Evolutionary conservation across 1,140 invertebrate genomes (phyloP).

Genomic region (Trigoniulus corallinus): DNA sequence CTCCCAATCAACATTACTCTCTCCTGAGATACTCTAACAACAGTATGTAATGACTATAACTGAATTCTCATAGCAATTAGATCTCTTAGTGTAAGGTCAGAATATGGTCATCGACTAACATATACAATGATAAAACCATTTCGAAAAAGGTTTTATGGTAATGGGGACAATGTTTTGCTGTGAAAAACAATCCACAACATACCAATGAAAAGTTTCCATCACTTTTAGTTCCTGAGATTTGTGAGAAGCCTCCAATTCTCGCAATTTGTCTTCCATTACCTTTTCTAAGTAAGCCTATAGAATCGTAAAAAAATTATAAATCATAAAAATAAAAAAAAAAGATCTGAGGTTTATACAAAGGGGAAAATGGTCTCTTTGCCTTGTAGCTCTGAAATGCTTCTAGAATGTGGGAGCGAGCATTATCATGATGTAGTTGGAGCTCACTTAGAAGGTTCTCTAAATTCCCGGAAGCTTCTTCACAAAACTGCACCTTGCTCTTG

Average conservation of each 20-base stretch:
- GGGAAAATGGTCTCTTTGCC: background rate
- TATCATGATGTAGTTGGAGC: conserved; percentile 64
- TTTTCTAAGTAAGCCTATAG: conserved; percentile 49
- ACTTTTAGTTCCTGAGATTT: conserved; percentile 66
- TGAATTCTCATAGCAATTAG: no score
- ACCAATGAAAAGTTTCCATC: conserved; percentile 66
- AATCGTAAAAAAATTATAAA: background rate
- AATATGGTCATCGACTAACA: no score
- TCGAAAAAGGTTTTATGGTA: no score
- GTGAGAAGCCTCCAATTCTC: conserved; percentile 60
- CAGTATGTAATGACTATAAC: no score
- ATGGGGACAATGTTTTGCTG: no score
- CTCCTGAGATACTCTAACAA: no score
- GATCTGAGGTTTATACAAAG: background rate
- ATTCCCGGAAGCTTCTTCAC: conserved; percentile 49
- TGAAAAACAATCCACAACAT: conserved; percentile 2
- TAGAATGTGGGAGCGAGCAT: conserved; percentile 63
- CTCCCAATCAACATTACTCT: no score
- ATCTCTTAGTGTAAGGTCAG: no score
- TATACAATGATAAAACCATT: no score
- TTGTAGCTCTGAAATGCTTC: conserved; percentile 66
- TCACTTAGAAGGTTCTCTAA: conserved; percentile 64
- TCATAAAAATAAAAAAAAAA: background rate
- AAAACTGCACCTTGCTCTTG: conserved; percentile 49
- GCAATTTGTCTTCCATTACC: conserved; percentile 50